phyloP scores from a whole-genome alignment of 2,113 vertebrate species.

The Lasiurus cinereus region DNA sequence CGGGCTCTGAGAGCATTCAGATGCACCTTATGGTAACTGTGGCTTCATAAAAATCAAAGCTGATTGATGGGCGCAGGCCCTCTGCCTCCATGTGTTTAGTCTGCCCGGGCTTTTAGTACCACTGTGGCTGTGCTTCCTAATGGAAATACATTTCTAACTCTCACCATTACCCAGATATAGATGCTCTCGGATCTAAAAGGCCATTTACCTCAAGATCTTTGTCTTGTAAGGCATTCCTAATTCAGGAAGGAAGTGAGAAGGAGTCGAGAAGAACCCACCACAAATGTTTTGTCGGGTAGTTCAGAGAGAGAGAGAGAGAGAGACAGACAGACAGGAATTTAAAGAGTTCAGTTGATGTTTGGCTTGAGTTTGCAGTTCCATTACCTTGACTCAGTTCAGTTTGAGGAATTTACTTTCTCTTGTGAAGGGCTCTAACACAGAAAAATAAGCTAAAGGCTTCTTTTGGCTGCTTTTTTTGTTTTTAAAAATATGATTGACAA shows the following conservation, averaged over 20 bases:
- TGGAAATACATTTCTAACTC: constrained; percentile 72
- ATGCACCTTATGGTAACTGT: constrained; percentile 47
- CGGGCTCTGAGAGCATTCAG: neutral
- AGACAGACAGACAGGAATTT: neutral
- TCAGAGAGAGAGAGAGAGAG: neutral
- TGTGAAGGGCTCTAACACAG: neutral
- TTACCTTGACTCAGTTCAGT: neutral
- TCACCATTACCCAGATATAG: constrained; percentile 60
- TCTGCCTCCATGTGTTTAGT: constrained; percentile 59
- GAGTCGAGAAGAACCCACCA: neutral
- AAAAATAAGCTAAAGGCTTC: neutral
- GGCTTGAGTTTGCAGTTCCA: neutral
- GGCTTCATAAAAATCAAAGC: constrained; percentile 69
- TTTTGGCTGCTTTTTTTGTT: neutral
- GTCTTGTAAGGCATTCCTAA: constrained; percentile 64
- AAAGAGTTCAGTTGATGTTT: neutral
- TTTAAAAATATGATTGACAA: neutral
- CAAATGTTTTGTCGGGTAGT: constrained; percentile 42
- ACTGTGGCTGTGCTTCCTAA: constrained; percentile 59
- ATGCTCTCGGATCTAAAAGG: constrained; percentile 25
- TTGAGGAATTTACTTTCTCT: constrained; percentile 38
- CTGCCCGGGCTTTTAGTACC: constrained; percentile 63
- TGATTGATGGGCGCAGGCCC: constrained; percentile 64
- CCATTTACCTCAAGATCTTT: constrained; percentile 62
- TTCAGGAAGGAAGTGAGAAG: constrained; percentile 60